These are phyloP conservation scores for Cebidichthys violaceus DNA, from an alignment of 2,113 vertebrate species.

Conservation along the genomic window DNA sequence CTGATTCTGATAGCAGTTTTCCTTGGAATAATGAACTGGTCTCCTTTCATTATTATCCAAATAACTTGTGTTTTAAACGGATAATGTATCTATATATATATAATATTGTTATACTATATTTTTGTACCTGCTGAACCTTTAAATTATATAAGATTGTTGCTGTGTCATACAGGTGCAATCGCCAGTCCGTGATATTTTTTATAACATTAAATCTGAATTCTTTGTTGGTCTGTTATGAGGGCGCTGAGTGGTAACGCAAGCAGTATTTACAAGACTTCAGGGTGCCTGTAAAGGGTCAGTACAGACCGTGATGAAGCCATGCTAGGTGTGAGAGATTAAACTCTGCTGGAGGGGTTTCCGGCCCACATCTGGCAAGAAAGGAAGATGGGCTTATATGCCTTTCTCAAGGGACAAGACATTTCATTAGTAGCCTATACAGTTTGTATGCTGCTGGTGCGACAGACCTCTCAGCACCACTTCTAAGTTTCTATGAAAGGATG, in stretches of 20 bases:
- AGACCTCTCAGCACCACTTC: constrained; percentile 39
- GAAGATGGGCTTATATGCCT: constrained; percentile 51
- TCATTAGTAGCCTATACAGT: constrained; percentile 51
- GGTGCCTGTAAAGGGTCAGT: constrained; percentile 25
- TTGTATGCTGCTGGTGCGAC: constrained; percentile 73
- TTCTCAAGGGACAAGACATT: constrained; percentile 54
- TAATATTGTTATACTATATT: not conserved
- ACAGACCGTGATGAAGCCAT: constrained; percentile 18
- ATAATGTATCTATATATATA: not conserved
- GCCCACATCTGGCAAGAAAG: constrained; percentile 70
- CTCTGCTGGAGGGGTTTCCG: constrained; percentile 55
- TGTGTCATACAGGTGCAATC: constrained; percentile 1
- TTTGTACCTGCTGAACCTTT: not conserved
- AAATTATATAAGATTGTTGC: not conserved
- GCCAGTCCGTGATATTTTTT: not conserved
- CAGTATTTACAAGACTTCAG: constrained; percentile 12
- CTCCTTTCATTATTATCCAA: not conserved
- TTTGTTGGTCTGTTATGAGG: not conserved
- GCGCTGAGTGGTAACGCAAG: constrained; percentile 8
- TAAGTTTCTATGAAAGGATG: constrained; percentile 61
- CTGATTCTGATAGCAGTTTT: not conserved
- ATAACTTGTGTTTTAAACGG: not conserved
- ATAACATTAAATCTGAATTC: not conserved
- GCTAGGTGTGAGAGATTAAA: constrained; percentile 44
- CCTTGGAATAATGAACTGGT: not conserved